Percentiles rank a stretch among this genome's conserved stretches.
phyloP scores from a whole-genome alignment of 2,797 vertebrate species.

The Diplodus puntazzo region DNA sequence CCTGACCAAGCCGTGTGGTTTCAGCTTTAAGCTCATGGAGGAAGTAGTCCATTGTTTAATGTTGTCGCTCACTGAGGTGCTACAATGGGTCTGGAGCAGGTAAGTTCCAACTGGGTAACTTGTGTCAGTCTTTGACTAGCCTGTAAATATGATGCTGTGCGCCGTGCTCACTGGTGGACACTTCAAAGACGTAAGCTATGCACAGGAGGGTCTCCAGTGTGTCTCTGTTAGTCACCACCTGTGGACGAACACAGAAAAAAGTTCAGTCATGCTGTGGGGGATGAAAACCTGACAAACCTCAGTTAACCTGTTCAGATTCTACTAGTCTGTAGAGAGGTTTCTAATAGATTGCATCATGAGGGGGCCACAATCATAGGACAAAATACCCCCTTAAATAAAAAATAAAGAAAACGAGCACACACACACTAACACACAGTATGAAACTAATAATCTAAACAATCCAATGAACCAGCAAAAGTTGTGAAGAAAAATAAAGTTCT shows the following conservation, averaged over 20 bases:
- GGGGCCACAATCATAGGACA: background rate
- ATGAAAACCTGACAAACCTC: background rate
- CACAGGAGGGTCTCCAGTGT: conserved; percentile 93
- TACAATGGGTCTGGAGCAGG: conserved; percentile 63
- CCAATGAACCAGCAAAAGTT: background rate
- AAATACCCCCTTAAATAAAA: background rate
- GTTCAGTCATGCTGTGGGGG: conserved; percentile 13
- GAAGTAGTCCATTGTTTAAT: conserved; percentile 66
- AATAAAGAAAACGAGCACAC: too few relatives aligned
- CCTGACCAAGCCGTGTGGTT: conserved; percentile 47
- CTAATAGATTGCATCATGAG: background rate
- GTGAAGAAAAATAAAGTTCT: background rate
- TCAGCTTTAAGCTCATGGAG: conserved; percentile 65
- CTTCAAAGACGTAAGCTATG: conserved; percentile 93
- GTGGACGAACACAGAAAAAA: conserved; percentile 43
- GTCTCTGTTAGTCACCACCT: conserved; percentile 94
- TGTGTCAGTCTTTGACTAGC: conserved; percentile 92
- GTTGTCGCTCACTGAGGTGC: conserved; percentile 67
- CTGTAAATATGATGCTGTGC: conserved; percentile 95
- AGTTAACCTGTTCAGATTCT: background rate
- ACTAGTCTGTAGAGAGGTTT: background rate
- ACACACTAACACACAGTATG: background rate
- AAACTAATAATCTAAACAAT: background rate
- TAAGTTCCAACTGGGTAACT: conserved; percentile 49
- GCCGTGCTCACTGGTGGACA: conserved; percentile 92